phyloP scores from a whole-genome alignment of 64 coral and sea anemone species.

The Stichodactyla helianthus region DNA sequence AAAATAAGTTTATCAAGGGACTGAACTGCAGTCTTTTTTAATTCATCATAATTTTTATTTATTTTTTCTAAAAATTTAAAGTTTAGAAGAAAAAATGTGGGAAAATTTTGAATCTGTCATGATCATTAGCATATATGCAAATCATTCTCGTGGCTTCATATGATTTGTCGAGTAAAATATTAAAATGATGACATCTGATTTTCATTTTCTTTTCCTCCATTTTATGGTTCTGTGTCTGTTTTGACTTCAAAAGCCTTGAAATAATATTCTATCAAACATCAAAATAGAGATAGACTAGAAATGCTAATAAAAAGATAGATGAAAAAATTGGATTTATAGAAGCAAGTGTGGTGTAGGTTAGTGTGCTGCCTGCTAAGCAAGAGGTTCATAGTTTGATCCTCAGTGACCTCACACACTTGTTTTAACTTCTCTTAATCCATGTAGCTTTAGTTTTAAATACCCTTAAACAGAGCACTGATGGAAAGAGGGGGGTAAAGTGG shows the following conservation, averaged over 20 bases:
- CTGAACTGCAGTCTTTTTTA: background rate
- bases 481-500: no score
- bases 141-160: slow-evolving; percentile 2
- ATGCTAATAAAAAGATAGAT: no score
- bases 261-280: no score
- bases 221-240: background rate
- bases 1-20: background rate
- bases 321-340: no score
- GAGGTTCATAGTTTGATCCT: no score
- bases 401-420: no score
- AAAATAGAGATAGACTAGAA: no score
- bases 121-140: slow-evolving; percentile 13
- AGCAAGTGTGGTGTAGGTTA: no score
- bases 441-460: no score
- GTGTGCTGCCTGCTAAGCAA: no score
- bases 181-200: background rate
- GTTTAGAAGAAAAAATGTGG: background rate
- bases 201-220: background rate
- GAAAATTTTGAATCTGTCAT: slow-evolving; percentile 4
- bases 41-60: background rate
- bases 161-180: slow-evolving; percentile 1
- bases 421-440: no score
- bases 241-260: background rate
- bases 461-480: no score
- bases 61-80: background rate